phyloP scores from a whole-genome alignment of 2,888 invertebrate species.

The Protophormia terraenovae region DNA sequence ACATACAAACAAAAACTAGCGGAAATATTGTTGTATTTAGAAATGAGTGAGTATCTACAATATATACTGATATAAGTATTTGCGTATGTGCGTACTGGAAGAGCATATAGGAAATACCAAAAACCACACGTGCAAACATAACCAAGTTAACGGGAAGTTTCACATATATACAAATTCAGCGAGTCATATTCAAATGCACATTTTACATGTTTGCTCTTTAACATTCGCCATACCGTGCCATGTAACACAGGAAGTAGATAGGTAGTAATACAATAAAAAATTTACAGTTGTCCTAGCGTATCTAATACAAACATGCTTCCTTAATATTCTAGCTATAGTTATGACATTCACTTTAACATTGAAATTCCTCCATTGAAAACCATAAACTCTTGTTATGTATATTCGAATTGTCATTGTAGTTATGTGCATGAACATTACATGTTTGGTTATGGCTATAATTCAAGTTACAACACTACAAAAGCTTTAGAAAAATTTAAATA shows the following conservation, averaged over 20 bases:
- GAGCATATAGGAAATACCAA: not conserved
- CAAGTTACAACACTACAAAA: not conserved
- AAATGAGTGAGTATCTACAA: not conserved
- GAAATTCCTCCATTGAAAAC: not conserved
- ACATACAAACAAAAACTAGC: not conserved
- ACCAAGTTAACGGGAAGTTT: not conserved
- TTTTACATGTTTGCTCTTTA: not conserved
- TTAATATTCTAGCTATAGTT: not conserved
- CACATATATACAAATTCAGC: not conserved
- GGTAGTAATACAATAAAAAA: not conserved
- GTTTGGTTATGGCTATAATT: not conserved
- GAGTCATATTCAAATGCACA: not conserved
- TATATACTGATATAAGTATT: not conserved
- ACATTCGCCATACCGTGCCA: not conserved
- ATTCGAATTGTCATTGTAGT: not conserved
- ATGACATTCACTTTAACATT: not conserved
- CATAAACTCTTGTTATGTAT: not conserved
- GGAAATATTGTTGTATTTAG: not conserved
- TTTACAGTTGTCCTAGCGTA: not conserved
- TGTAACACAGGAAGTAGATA: not conserved
- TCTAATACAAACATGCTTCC: not conserved
- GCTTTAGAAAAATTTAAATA: no score
- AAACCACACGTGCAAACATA: not conserved
- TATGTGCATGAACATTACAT: not conserved
- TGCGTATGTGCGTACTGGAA: not conserved